Base-by-base conservation (phyloP, 2,113 vertebrate species). In the Anolis sagrei region DNA sequence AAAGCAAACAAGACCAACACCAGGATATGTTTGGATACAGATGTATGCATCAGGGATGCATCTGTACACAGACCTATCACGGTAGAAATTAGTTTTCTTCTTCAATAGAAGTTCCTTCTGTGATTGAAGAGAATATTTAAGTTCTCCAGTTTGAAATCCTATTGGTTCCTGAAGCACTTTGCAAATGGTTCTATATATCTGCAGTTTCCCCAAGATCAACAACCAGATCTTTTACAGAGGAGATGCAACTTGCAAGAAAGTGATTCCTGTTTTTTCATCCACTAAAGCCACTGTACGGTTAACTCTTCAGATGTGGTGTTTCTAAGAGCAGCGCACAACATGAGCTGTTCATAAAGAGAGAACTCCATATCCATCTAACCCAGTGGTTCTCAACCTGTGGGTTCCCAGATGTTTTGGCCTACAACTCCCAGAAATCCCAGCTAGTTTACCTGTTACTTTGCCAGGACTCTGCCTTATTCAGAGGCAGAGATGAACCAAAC, bases 1-100 rank as follows among this genome's bases (percentile, higher is more conserved):
- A 77, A 77, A 62, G 25, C 29, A 68, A 84, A 54, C 11, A 23
- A 83, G 70, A 92, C 90, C 84, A 18, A n/a, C 70, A 83, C 36
- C 6, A 75, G 19, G 10, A 21, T 18, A 16, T 34, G 10, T 70
- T 10, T 19, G 49, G 49, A 29, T 70, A 9, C 58, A 27, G 51
- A 51, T 27, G 34, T 27, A 32, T 39, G 61, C 25, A 44, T 44
- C 5, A 5, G 61, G 25, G 21, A 18, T 64, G 49, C 64, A 74
- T 0, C 25, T 11, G 75, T 54, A 54, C 44, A 21, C 29, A 49
- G 19, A 21, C 51, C 58, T 23, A 39, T 36, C 23, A 29, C 51
- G 81, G 3, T 1, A 34, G 5, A 48, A 48, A 23, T 36, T 0
- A 87, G 58, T 2, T 64, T 54, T 44, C 87, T 86, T 54, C 54